These are phyloP conservation scores for Eristalinus sepulchralis DNA, from an alignment of 2,888 invertebrate genomes.

Conservation along the genomic window DNA sequence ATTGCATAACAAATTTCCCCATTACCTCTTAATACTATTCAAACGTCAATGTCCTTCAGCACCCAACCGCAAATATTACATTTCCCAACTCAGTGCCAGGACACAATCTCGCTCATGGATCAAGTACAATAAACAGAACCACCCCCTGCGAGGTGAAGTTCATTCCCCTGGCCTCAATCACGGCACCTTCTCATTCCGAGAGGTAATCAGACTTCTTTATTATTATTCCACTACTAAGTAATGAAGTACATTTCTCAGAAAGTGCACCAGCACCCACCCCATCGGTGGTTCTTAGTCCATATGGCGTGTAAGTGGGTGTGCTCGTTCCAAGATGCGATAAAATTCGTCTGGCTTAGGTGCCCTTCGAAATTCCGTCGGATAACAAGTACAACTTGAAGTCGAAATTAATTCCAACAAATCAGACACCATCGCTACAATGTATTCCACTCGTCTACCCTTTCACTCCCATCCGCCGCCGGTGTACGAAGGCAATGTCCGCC, in stretches of 20 bases:
- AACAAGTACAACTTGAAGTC: slow-evolving; percentile 17
- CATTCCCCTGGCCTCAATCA: background rate
- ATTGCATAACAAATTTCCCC: background rate
- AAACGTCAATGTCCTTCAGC: background rate
- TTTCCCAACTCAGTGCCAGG: background rate
- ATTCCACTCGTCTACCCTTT: slow-evolving; percentile 8
- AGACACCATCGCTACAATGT: slow-evolving; percentile 51
- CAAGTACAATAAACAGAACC: background rate
- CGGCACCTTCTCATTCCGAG: background rate
- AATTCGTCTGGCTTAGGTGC: slow-evolving; percentile 30
- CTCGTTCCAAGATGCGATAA: slow-evolving; percentile 26
- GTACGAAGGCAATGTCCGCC: slow-evolving; percentile 40
- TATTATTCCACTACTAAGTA: slow-evolving; percentile 14
- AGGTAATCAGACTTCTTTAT: slow-evolving; percentile 10
- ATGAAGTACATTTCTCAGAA: slow-evolving; percentile 26
- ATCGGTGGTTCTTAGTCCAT: slow-evolving; percentile 15
- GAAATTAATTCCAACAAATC: slow-evolving; percentile 64
- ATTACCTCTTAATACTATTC: background rate
- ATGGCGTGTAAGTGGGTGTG: background rate
- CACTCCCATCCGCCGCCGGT: background rate
- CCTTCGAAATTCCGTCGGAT: slow-evolving; percentile 23
- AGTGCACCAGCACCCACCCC: background rate
- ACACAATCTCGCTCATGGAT: background rate
- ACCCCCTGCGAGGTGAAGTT: background rate
- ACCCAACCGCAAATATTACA: background rate